phyloP scores from a whole-genome alignment of 2,888 invertebrate genomes.

The Acleris literana region DNA sequence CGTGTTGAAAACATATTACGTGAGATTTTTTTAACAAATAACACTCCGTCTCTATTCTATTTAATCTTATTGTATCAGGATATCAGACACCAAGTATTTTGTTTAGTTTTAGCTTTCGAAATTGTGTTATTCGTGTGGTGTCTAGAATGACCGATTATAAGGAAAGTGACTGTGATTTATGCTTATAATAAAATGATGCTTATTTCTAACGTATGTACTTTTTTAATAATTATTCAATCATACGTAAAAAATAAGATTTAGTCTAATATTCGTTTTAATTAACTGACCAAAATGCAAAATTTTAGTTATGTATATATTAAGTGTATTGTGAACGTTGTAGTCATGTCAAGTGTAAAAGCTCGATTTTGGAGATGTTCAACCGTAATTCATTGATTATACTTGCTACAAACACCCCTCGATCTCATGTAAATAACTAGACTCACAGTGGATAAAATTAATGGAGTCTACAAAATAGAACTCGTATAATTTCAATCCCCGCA shows the following conservation, averaged over 20 bases:
- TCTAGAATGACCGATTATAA: constrained; percentile 67
- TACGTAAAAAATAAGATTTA: constrained; percentile 71
- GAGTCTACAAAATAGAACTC: too few relatives aligned
- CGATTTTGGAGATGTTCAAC: too few relatives aligned
- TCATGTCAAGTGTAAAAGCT: constrained; percentile 41
- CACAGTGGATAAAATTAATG: too few relatives aligned
- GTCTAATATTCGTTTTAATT: constrained; percentile 60
- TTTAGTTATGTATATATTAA: constrained; percentile 45
- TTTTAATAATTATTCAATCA: constrained; percentile 66
- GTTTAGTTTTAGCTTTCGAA: constrained; percentile 26
- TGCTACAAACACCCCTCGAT: neutral
- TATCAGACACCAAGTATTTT: constrained; percentile 8
- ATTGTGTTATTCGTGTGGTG: constrained; percentile 47
- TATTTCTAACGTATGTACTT: constrained; percentile 73
- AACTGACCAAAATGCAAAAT: constrained; percentile 63
- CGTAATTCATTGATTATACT: neutral
- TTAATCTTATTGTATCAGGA: constrained; percentile 15
- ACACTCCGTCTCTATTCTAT: neutral
- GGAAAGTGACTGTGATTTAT: constrained; percentile 82
- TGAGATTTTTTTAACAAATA: neutral
- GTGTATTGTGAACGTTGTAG: constrained; percentile 49
- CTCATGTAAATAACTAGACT: too few relatives aligned
- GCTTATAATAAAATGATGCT: constrained; percentile 75
- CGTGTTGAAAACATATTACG: constrained; percentile 27
- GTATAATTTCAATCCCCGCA: too few relatives aligned